Conservation (phyloP, 2,113 vertebrate genomes). For the Centropristis striata region DNA sequence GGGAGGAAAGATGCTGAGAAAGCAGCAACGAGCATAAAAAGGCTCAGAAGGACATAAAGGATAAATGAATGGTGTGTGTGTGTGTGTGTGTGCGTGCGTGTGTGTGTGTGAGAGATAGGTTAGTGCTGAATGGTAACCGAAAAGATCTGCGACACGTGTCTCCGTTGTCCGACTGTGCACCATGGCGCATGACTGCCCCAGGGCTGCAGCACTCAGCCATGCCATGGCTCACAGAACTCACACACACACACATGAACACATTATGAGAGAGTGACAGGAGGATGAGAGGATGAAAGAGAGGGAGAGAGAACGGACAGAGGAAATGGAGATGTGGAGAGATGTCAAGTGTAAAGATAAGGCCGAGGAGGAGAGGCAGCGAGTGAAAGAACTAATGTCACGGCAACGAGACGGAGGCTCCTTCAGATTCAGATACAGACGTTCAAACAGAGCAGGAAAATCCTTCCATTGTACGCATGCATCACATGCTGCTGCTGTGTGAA, state of each 20-base stretch:
- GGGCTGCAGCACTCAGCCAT: slow-evolving; percentile 57
- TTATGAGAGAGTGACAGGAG: slow-evolving; percentile 28
- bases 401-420: neutral
- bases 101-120: slow-evolving; percentile 8
- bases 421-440: neutral
- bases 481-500: slow-evolving; percentile 16
- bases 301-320: neutral
- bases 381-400: neutral
- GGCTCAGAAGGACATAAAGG: slow-evolving; percentile 20
- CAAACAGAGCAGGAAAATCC: slow-evolving; percentile 3
- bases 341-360: slow-evolving; percentile 32
- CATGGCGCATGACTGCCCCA: slow-evolving; percentile 60
- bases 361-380: neutral
- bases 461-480: neutral
- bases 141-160: slow-evolving; percentile 65
- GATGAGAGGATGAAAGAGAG: slow-evolving; percentile 18
- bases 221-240: slow-evolving; percentile 37
- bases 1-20: neutral
- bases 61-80: slow-evolving; percentile 16
- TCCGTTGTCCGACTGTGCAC: slow-evolving; percentile 44
- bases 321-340: slow-evolving; percentile 44
- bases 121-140: slow-evolving; percentile 37
- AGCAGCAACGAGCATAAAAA: slow-evolving; percentile 19
- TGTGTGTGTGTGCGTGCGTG: slow-evolving; percentile 2
- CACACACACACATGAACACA: slow-evolving; percentile 13